Base-by-base conservation (phyloP, 2,888 invertebrate genomes). In the Trissoscelio sp. region DNA sequence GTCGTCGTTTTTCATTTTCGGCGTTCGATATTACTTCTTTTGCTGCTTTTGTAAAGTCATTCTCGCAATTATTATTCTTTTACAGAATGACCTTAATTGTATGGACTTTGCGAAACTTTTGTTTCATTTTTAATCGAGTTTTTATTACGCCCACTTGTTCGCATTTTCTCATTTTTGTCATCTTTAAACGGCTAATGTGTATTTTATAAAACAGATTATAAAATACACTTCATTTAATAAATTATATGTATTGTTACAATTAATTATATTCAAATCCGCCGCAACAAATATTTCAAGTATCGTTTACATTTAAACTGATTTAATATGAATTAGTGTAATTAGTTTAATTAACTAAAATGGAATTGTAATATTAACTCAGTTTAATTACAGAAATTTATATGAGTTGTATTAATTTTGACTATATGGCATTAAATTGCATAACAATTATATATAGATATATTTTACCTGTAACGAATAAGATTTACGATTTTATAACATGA, bases 1-100 rank as follows among this genome's bases (percentile, higher is more conserved):
- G 69, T 57, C 12, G 4, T 84, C 34, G 72, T 83, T 34, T 48
- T 46, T 72, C n/a, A 58, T 37, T 78, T 53, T 62, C 55, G 16
- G 12, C 69, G 22, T 42, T 44, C 58, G 18, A 42, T 7, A 42
- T 60, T 39, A 5, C 39, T 39, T 14, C 9, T 24, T 57, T 34
- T 12, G 11, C 6, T 11, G 28, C 28, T 44, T 24, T 60, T 60
- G 7, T 39, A 3, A 37, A 57, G 20, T 57, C 37, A 24, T 22
- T 31, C 7, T 12, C 53, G 6, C 66, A n/a, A 14, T 39, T 51
- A 34, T 46, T 62, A 39, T 24, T 39, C 48, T 7, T 62, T 60
- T 44, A 12, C 39, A 62, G 12, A 31, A n/a, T 16, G 18, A 20
- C 44, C 44, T 2, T 18, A 46, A 46, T 46, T 46, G 7, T 20